Percentiles rank a stretch among this genome's conserved stretches.
Evolutionary conservation across 2,113 vertebrate species (phyloP).

Genomic region (Cygnus atratus): DNA sequence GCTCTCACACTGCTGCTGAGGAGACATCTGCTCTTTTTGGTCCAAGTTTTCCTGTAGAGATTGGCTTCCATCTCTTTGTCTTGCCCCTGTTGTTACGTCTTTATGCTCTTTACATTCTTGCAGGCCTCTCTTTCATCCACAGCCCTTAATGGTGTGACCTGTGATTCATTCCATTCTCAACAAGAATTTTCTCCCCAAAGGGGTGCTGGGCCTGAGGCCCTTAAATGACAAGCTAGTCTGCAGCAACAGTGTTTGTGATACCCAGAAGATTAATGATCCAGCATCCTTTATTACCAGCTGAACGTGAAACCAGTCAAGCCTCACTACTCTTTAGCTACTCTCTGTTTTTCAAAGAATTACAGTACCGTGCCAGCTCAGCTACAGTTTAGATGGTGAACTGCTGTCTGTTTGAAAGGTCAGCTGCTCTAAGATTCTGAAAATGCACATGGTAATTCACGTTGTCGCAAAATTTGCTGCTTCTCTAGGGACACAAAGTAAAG

Average conservation of each 20-base stretch:
- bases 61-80: not conserved
- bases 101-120: not conserved
- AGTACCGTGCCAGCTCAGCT: not conserved
- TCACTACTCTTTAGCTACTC: not conserved
- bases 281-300: not conserved
- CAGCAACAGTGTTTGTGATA: not conserved
- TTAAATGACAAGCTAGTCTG: fast-evolving
- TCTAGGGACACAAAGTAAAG: not conserved
- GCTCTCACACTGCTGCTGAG: not conserved
- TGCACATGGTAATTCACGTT: not conserved
- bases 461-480: not conserved
- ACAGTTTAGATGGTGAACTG: not conserved
- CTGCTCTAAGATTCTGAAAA: not conserved
- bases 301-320: not conserved
- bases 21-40: not conserved
- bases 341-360: not conserved
- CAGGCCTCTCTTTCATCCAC: not conserved
- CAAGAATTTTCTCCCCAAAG: not conserved
- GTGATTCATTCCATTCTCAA: not conserved
- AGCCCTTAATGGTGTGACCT: not conserved
- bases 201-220: not conserved
- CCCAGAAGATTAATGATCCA: not conserved
- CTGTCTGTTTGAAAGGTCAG: not conserved
- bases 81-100: not conserved
- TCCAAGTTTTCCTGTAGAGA: not conserved